These are phyloP conservation scores for Meloidogyne floridensis DNA, from an alignment of 1,140 invertebrate genomes.

Conservation along the genomic window DNA sequence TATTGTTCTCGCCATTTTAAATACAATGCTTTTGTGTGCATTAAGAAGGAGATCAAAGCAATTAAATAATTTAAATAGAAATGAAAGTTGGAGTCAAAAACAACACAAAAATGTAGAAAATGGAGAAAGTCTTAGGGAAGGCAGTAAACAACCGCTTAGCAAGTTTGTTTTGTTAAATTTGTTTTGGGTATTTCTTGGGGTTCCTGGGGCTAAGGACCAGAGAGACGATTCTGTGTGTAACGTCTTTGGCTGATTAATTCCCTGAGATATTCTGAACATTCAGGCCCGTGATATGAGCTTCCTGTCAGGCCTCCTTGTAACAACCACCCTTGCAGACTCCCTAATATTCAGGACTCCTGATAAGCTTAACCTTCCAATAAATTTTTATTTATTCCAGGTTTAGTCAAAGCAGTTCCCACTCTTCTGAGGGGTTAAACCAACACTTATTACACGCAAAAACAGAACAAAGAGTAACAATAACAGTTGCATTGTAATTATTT, in stretches of 20 bases:
- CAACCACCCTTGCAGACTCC: too few relatives aligned
- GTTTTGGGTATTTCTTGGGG: too few relatives aligned
- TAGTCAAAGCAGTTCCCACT: conserved; percentile 11
- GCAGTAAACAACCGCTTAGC: not conserved
- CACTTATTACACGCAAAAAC: conserved; percentile 53
- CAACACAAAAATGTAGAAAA: conserved; percentile 2
- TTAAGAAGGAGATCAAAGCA: conserved; percentile 51
- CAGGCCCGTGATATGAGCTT: too few relatives aligned
- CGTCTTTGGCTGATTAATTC: too few relatives aligned
- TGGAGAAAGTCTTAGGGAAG: not conserved
- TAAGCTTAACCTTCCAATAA: not conserved
- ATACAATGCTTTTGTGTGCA: conserved; percentile 57
- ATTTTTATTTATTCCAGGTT: conserved; percentile 21
- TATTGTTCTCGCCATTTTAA: conserved; percentile 56
- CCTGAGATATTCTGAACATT: too few relatives aligned
- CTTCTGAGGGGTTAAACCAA: conserved; percentile 45
- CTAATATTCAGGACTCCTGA: too few relatives aligned
- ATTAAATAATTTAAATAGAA: conserved; percentile 35
- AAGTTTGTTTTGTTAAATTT: not conserved
- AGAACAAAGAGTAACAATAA: conserved; percentile 60
- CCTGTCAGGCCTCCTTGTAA: too few relatives aligned
- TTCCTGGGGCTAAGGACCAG: too few relatives aligned
- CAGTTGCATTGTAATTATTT: conserved; percentile 48
- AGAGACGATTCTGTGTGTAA: too few relatives aligned
- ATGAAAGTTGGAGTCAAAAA: conserved; percentile 20